Evolutionary conservation across 2,888 invertebrate species (phyloP).

Genomic region (Pyrrhia umbra): DNA sequence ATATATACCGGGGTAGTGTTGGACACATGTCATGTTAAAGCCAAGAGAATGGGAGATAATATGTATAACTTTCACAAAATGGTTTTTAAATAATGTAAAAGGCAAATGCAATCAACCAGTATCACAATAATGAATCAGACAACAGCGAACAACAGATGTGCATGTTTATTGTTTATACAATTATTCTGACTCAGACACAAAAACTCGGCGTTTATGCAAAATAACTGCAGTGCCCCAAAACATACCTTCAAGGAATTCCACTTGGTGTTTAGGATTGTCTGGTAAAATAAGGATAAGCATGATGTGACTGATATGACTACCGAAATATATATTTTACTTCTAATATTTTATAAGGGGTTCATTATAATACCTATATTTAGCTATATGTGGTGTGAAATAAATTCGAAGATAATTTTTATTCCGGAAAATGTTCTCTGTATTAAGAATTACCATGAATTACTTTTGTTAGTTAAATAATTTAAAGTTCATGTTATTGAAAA

Average conservation of each 20-base stretch:
- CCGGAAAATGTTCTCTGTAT: no score
- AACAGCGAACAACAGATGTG: slow-evolving; percentile 26
- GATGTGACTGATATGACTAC: neutral
- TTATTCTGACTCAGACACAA: slow-evolving; percentile 18
- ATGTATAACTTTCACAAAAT: no score
- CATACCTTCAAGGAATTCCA: slow-evolving; percentile 66
- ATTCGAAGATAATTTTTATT: no score
- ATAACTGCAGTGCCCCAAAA: slow-evolving; percentile 7
- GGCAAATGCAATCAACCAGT: slow-evolving; percentile 48
- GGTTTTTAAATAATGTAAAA: slow-evolving; percentile 33
- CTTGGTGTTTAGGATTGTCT: slow-evolving; percentile 72
- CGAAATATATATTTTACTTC: neutral
- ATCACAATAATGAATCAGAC: slow-evolving; percentile 33
- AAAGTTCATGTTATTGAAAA: no score
- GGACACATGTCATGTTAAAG: neutral
- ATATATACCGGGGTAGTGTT: neutral
- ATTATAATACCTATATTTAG: no score
- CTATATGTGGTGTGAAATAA: no score
- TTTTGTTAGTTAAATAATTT: no score
- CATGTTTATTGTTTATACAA: slow-evolving; percentile 6
- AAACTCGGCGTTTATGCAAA: slow-evolving; percentile 23
- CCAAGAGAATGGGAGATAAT: no score
- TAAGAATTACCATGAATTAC: no score
- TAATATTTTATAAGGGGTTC: no score
- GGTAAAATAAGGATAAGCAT: slow-evolving; percentile 44